Base-by-base conservation (phyloP, 2,888 invertebrate species). In the Ornithoptera priamus region DNA sequence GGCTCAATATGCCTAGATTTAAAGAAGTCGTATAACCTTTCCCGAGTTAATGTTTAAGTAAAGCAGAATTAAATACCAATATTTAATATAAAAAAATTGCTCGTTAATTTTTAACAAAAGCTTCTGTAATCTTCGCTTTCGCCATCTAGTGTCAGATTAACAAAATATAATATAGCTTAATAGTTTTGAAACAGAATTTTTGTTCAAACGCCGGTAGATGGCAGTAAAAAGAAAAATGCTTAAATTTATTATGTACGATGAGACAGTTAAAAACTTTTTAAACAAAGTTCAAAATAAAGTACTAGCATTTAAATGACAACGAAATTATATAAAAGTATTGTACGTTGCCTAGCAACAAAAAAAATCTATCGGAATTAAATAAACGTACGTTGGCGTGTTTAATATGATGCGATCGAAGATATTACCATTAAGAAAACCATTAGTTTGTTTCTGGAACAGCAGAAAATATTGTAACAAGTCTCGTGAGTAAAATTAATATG, bases 391-490 rank as follows among this genome's bases (percentile, higher is more conserved):
- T 62, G 18, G 18, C 63, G 24, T 17, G 53, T 5, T 10, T 50
- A 22, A 17, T n/a, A 62, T 22, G 59, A 77, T 77, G 76, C 74
- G 74, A 39, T 71, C 73, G 53, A 73, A 72, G 69, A 68, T 76
- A 65, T 70, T 72, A 72, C 63, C 72, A n/a, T 57, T 75, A 65
- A 68, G 64, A 69, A 74, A 69, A 71, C 69, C 65, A 18, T 39
- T 77, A 64, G 56, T 56, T 42, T 62, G 57, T 56, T 50, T 76
- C 57, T 63, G 67, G 36, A 68, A 72, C 24, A 62, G 62, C 65
- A 74, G 77, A 67, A 74, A 72, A 59, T 76, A 75, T 69, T 61
- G 72, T 46, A 72, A 71, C 39, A 74, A 73, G 65, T 68, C 72
- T 42, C 65, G 77, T 73, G 72, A 73, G 72, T 60, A 50, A 15